Conservation (phyloP, 2,113 vertebrate species). For the Azemiops feae region DNA sequence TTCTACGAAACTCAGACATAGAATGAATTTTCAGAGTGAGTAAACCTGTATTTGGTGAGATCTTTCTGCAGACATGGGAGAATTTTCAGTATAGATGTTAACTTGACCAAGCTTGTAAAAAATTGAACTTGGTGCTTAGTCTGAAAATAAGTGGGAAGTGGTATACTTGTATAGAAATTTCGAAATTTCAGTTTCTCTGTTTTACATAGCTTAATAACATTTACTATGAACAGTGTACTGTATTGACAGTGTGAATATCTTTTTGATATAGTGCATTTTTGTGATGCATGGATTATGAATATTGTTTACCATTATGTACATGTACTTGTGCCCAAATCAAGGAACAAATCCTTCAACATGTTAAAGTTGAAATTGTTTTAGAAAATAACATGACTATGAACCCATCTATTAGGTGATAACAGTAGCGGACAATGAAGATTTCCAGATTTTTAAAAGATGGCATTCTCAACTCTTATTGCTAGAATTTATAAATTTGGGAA, state of each 20-base stretch:
- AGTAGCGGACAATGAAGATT: background rate
- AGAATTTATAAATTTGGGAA: background rate
- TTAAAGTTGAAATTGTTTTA: background rate
- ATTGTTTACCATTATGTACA: background rate
- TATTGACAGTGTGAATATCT: background rate
- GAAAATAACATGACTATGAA: background rate
- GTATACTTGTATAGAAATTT: background rate
- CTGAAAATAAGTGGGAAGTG: background rate
- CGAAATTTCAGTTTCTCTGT: background rate
- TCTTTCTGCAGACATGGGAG: background rate
- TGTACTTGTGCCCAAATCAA: background rate
- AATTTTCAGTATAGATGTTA: background rate
- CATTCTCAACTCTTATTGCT: background rate
- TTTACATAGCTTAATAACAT: background rate
- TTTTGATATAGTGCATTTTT: background rate
- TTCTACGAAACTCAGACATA: background rate
- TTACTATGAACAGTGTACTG: background rate
- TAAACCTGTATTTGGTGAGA: background rate
- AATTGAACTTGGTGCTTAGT: background rate
- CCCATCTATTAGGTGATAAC: background rate
- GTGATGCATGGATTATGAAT: background rate
- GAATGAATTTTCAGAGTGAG: background rate
- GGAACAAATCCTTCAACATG: background rate
- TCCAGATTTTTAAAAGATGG: background rate
- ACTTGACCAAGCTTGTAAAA: background rate